Base-by-base conservation (phyloP, 1,140 invertebrate species). In the Drosophila miranda region DNA sequence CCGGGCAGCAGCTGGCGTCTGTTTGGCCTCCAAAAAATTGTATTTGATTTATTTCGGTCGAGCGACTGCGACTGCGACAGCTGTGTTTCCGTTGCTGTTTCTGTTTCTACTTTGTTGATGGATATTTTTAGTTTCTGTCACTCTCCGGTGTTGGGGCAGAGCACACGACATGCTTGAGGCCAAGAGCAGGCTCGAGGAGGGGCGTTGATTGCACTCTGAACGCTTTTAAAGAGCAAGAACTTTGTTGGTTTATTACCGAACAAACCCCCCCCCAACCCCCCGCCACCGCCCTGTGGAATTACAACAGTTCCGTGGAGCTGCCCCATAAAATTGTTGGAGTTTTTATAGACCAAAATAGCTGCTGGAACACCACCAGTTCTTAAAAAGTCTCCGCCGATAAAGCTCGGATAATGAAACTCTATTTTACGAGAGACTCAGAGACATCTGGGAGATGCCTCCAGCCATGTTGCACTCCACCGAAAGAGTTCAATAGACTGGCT, bases 61-160 rank as follows among this genome's bases (percentile, higher is more conserved):
- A 62, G 52, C 26, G 61, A 52, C 53, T 69, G 63, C 70, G 52
- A 74, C 76, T 69, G 63, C 70, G 52, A 74, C 76, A 79, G 76
- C 76, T 79, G 76, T 26, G 62, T 9, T 52, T 52, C 60, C 42
- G n/a, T 71, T 48, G 4, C 19, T 19, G 19, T 19, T 2, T 19
- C 19, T 19, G 19, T 19, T 2, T 19, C 19, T 19, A 2, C 2
- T 19, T 19, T 19, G 19, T 26, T 26, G 4, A 26, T 48, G 68
- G 43, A 69, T 69, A 69, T 78, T 59, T 66, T 74, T 59, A 56
- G 62, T 62, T 54, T 0, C 5, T 78, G 75, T 78, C 62, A 78
- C 62, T 73, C 61, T 53, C 52, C 45, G 0, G 45, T 46, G 16
- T 42, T 54, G 34, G 38, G 14, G 19, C 44, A 8, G 19, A 23